A percentile compares a stretch with the other conserved stretches of the same genome.
These are phyloP conservation scores for Homalodisca vitripennis DNA, from an alignment of 1,140 invertebrate genomes.

Conservation along the genomic window DNA sequence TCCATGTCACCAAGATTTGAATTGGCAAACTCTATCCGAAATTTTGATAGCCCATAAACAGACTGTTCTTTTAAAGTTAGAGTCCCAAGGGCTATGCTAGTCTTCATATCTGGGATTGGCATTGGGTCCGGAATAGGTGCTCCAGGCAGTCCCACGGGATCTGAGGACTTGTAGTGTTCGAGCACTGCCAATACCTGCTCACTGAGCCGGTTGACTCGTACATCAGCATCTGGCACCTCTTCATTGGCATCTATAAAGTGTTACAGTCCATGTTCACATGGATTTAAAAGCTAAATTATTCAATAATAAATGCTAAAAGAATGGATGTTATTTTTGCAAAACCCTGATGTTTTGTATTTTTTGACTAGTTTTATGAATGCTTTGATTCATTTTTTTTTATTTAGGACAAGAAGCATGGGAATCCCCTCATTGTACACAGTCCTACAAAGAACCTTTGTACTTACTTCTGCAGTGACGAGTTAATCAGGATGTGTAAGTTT, in stretches of 20 bases:
- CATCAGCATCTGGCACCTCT: constrained; percentile 26
- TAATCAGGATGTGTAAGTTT: too few relatives aligned
- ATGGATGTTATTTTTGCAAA: too few relatives aligned
- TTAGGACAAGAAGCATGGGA: too few relatives aligned
- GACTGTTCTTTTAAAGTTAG: constrained; percentile 69
- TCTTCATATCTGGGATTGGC: constrained; percentile 72
- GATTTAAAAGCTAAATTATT: too few relatives aligned
- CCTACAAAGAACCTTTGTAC: too few relatives aligned
- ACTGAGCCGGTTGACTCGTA: constrained; percentile 7
- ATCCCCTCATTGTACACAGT: too few relatives aligned
- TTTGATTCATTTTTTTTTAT: too few relatives aligned
- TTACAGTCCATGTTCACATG: too few relatives aligned
- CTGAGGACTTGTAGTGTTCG: constrained; percentile 79
- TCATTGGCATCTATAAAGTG: neutral
- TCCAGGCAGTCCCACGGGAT: constrained; percentile 74
- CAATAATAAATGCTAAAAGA: too few relatives aligned
- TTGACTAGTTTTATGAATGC: too few relatives aligned
- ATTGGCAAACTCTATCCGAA: constrained; percentile 66
- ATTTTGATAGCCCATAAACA: constrained; percentile 74
- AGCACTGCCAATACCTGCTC: constrained; percentile 58
- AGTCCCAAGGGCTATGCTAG: constrained; percentile 64
- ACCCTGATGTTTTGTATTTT: too few relatives aligned
- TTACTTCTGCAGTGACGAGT: too few relatives aligned
- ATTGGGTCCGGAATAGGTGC: constrained; percentile 75
- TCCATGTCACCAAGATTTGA: constrained; percentile 65